Base-by-base conservation (phyloP, 2,113 vertebrate species). In the Struthidea cinerea region DNA sequence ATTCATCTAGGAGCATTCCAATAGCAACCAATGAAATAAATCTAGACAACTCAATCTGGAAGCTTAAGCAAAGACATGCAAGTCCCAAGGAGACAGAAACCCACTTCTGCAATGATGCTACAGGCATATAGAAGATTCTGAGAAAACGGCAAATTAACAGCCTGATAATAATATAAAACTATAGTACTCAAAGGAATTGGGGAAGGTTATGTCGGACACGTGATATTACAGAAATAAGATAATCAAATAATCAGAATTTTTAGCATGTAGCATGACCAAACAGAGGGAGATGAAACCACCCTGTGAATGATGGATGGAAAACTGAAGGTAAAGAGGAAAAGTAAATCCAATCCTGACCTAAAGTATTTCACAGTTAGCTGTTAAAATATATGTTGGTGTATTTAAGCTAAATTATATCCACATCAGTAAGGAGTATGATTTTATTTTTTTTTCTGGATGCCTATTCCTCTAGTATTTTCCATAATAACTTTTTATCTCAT, bases 171-270 rank as follows among this genome's bases (percentile, higher is more conserved):
- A 17, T 4, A 32, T 15, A 52, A 89, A 83, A 56, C 28, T 21
- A 8, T 11, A 26, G 1, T 27, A 16, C 13, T 69, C 9, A 24
- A 3, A 18, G 1, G 1, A 50, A 16, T 3, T 47, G 28, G 21
- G 46, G 37, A 84, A 71, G 8, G 11, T 63, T 63, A 52, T 2
- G 4, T 15, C 55, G 75, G 21, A 30, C 10, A 47, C 0, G 0
- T 3, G 28, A 18, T 35, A 33, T 23, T 30, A 22, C 8, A 69
- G 30, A 4, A 82, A 47, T 22, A 68, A 60, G 18, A 47, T 27
- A 32, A 32, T 73, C 10, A 56, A 26, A n/a, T 69, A 69, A 64
- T 68, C 6, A 27, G 30, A 50, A 7, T 6, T 69, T 89, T 77
- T 56, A 59, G 3, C 21, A 39, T 21, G 5, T 21, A 37, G 3